phyloP scores from a whole-genome alignment of 1,140 invertebrate genomes.

The Megalonaias nervosa region DNA sequence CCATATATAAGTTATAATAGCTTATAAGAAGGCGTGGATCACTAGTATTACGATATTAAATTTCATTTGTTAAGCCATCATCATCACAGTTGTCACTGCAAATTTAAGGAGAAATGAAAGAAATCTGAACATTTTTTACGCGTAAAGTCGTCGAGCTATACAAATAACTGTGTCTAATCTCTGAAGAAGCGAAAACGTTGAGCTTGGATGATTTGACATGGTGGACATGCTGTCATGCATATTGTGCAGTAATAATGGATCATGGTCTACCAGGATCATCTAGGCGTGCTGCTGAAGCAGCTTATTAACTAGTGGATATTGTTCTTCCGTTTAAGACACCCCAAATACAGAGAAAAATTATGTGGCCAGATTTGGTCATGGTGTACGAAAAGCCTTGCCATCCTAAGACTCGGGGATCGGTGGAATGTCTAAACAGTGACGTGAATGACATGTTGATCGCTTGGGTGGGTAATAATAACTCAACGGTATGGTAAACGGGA shows the following conservation, averaged over 20 bases:
- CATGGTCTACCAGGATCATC: conserved; percentile 20
- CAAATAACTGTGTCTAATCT: too few relatives aligned
- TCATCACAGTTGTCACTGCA: too few relatives aligned
- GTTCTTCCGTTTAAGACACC: conserved; percentile 37
- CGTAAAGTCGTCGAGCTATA: too few relatives aligned
- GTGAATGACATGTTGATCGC: conserved; percentile 43
- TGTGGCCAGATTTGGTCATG: conserved; percentile 42
- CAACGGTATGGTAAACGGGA: conserved; percentile 21
- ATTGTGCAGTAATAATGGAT: neutral
- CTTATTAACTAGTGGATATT: conserved; percentile 17
- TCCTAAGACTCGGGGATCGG: conserved; percentile 47
- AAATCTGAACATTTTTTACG: too few relatives aligned
- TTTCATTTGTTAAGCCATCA: too few relatives aligned
- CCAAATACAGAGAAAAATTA: conserved; percentile 34
- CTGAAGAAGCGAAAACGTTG: too few relatives aligned
- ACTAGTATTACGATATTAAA: too few relatives aligned
- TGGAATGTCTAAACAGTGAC: conserved; percentile 47
- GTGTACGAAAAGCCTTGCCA: conserved; percentile 49
- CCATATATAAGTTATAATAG: too few relatives aligned
- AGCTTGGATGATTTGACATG: too few relatives aligned
- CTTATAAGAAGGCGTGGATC: too few relatives aligned
- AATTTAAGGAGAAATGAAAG: too few relatives aligned
- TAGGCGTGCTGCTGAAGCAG: conserved; percentile 20
- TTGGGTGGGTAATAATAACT: conserved; percentile 45
- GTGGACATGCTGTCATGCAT: too few relatives aligned